Evolutionary conservation across 2,888 invertebrate species (phyloP), one percentile per base, ranked within the genome.

Genomic region (Eutolmus rufibarbis): DNA sequence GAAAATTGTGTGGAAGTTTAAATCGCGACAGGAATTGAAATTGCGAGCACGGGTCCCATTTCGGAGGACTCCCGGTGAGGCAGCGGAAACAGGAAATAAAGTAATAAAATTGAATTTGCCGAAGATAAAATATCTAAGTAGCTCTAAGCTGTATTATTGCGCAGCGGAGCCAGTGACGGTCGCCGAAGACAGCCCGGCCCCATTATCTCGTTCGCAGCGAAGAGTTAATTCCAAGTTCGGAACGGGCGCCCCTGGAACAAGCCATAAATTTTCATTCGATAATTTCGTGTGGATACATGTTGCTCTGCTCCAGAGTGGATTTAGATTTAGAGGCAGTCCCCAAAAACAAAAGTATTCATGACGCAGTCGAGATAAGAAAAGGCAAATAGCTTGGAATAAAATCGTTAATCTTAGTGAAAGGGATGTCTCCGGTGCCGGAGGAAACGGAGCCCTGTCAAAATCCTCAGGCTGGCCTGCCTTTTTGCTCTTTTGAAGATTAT

Each of bases 251-350:
- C 43, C 43, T 40, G 79, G 79, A 79, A 40, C 43, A n/a, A 46
- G 79, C 16, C 40, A 79, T 79, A 79, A 79, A 79, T 79, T 79
- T 79, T 79, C 79, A 79, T 79, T 79, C 79, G 79, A 79, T 40
- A 46, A 46, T 79, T 46, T 79, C 28, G 37, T 7, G 37, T 16
- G 51, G 79, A 79, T 79, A 79, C 79, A 46, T 79, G 79, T 79
- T 79, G 79, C 79, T 79, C 12, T 46, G 43, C 43, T 46, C 28
- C 79, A 46, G 23, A 40, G 40, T 28, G 79, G 79, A 79, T 40
- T 43, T 79, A 28, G 79, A 79, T 40, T 43, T 79, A 28, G 40
- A 79, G 28, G 31, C 46, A 2, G 28, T 23, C 23, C n/a, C 79
- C 46, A 46, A 79, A 37, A 79, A 79, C 79, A 79, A 79, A 37